phyloP scores from a whole-genome alignment of 92 coral and sea anemone species.

The Epizoanthus illoricatus region DNA sequence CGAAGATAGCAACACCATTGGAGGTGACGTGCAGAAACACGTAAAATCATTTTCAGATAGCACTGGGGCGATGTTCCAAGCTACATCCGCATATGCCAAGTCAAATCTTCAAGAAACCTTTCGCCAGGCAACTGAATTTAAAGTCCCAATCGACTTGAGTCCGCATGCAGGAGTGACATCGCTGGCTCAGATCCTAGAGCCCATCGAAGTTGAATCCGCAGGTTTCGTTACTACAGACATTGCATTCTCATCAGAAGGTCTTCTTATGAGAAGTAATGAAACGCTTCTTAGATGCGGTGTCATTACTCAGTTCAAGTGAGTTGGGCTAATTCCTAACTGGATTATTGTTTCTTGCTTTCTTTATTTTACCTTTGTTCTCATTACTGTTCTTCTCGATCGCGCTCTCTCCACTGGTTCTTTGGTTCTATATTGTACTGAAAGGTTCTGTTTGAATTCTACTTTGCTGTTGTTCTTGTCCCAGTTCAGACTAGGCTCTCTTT shows the following conservation, averaged over 20 bases:
- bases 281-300: neutral
- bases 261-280: conserved; percentile 19
- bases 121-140: neutral
- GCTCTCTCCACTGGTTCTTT: no score
- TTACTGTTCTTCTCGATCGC: no score
- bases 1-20: neutral
- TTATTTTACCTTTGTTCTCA: no score
- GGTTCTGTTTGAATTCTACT: no score
- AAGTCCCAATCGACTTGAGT: neutral
- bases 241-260: conserved; percentile 16
- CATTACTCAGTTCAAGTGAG: conserved; percentile 11
- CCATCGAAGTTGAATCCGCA: conserved; percentile 9
- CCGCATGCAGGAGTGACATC: neutral
- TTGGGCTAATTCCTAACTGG: neutral
- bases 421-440: no score
- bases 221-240: conserved; percentile 3
- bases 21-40: neutral
- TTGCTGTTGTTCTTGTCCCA: no score
- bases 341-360: no score
- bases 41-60: neutral
- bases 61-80: neutral
- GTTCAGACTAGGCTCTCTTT: no score
- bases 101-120: conserved; percentile 8
- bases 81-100: conserved; percentile 13
- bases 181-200: neutral